These are phyloP conservation scores for Clupea harengus DNA, from an alignment of 2,113 vertebrate species.

Conservation along the genomic window DNA sequence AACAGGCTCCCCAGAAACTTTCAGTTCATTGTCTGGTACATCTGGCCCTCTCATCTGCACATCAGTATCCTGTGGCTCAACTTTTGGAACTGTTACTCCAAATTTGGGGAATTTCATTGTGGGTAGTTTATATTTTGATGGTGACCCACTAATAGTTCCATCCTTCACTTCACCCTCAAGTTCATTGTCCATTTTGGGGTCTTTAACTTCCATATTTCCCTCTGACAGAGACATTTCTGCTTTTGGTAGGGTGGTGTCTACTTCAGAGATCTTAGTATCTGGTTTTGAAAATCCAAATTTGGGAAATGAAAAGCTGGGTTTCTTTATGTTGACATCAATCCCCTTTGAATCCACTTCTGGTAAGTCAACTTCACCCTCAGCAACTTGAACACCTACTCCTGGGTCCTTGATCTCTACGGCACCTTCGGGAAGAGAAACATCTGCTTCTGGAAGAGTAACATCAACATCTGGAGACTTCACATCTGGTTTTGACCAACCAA, in stretches of 20 bases:
- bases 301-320: conserved; percentile 45
- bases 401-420: conserved; percentile 17
- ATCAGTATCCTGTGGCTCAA: conserved; percentile 20
- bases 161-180: conserved; percentile 40
- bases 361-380: conserved; percentile 17
- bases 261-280: conserved; percentile 44
- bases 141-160: conserved; percentile 15
- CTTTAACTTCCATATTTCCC: conserved; percentile 2
- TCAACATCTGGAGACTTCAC: conserved; percentile 24
- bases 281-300: conserved; percentile 45
- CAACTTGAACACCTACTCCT: conserved; percentile 23
- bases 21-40: background rate
- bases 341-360: conserved; percentile 22
- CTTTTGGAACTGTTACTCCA: conserved; percentile 29
- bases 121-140: conserved; percentile 43
- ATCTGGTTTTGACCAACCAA: conserved; percentile 31
- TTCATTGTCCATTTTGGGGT: conserved; percentile 12
- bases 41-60: background rate
- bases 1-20: background rate
- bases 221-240: conserved; percentile 33
- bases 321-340: conserved; percentile 38
- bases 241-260: conserved; percentile 32
- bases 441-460: conserved; percentile 30
- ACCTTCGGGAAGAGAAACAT: conserved; percentile 31
- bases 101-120: conserved; percentile 43